These are phyloP conservation scores for Callipepla californica DNA, from an alignment of 2,113 vertebrate genomes.

Conservation along the genomic window DNA sequence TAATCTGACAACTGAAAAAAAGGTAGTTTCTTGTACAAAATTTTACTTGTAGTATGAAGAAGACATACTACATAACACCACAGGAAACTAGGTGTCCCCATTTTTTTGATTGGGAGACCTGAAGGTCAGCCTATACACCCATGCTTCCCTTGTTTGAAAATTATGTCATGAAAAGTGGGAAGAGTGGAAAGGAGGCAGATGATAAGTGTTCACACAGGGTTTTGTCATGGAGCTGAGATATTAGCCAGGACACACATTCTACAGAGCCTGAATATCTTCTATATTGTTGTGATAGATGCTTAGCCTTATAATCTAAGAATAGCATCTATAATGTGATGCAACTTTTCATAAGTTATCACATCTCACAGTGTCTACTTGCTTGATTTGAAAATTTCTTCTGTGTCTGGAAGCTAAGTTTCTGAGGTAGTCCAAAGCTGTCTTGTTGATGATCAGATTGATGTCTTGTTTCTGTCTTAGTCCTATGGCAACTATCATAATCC, in stretches of 20 bases:
- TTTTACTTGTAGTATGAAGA: background rate
- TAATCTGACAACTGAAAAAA: background rate
- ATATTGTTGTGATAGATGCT: background rate
- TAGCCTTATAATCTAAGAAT: background rate
- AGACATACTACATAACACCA: background rate
- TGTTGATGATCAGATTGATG: background rate
- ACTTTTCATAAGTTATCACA: background rate
- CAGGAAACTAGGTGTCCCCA: background rate
- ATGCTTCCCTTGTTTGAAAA: background rate
- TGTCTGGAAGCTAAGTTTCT: background rate
- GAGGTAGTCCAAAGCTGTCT: background rate
- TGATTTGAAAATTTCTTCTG: background rate
- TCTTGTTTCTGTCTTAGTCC: background rate
- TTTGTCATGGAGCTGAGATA: background rate
- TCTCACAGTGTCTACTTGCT: background rate
- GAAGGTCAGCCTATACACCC: accelerated
- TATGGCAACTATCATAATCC: background rate
- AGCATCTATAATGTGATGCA: background rate
- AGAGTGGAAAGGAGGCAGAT: background rate
- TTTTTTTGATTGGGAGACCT: background rate
- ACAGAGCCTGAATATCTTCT: background rate
- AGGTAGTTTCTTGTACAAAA: background rate
- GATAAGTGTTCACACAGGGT: accelerated
- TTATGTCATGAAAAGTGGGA: background rate
- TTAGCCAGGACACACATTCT: background rate